Conservation (phyloP, 2,888 invertebrate genomes). For the Euspilapteryx auroguttella region DNA sequence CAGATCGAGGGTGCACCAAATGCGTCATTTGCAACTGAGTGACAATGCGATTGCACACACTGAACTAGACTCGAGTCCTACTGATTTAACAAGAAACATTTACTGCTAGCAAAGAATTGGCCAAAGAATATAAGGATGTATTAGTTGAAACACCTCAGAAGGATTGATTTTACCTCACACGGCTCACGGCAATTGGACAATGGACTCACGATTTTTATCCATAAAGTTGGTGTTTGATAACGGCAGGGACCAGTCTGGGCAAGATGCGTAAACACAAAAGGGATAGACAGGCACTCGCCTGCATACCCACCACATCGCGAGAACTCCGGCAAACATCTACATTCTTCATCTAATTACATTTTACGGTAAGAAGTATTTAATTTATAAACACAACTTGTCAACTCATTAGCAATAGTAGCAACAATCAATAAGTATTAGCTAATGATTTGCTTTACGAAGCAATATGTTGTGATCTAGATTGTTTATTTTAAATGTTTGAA, state of each 20-base stretch:
- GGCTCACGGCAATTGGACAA: constrained; percentile 54
- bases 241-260: constrained; percentile 39
- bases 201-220: constrained; percentile 52
- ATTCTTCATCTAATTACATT: constrained; percentile 41
- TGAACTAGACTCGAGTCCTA: constrained; percentile 33
- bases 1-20: constrained; percentile 50
- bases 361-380: constrained; percentile 20
- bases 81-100: constrained; percentile 22
- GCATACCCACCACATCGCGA: constrained; percentile 41
- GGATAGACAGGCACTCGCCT: constrained; percentile 50
- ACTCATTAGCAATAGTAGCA: too few relatives aligned
- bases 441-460: too few relatives aligned
- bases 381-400: neutral
- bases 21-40: constrained; percentile 50
- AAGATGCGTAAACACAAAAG: constrained; percentile 59
- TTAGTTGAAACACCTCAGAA: constrained; percentile 37
- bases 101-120: constrained; percentile 46
- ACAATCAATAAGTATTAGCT: too few relatives aligned
- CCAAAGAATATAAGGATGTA: constrained; percentile 57
- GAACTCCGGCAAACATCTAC: constrained; percentile 29
- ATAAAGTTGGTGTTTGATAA: constrained; percentile 43
- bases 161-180: constrained; percentile 49
- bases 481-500: too few relatives aligned
- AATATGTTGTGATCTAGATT: too few relatives aligned
- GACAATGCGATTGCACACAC: constrained; percentile 53